Conservation (phyloP, 2,888 invertebrate genomes). For the Urechis unicinctus region DNA sequence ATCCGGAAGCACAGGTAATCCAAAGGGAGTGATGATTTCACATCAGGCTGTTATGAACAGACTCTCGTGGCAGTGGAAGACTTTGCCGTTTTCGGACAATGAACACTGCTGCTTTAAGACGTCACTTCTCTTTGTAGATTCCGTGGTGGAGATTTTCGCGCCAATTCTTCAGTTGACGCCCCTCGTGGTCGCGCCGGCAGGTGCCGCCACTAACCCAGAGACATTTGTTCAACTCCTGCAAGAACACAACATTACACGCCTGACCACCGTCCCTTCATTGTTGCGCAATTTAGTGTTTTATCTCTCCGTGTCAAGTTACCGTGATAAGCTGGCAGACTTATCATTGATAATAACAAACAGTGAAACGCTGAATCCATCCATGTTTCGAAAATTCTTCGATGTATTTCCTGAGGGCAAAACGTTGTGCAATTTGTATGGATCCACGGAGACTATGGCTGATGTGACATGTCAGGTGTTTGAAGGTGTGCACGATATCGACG, state of each 20-base stretch:
- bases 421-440: conserved; percentile 83
- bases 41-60: conserved; percentile 65
- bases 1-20: conserved; percentile 77
- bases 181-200: conserved; percentile 67
- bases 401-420: conserved; percentile 60
- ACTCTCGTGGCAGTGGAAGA: conserved; percentile 81
- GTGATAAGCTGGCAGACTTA: conserved; percentile 54
- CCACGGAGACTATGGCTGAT: conserved; percentile 86
- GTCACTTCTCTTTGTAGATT: conserved; percentile 82
- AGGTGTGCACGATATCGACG: conserved; percentile 41
- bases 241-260: conserved; percentile 52
- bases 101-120: conserved; percentile 77
- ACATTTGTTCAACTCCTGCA: conserved; percentile 64
- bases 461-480: conserved; percentile 71
- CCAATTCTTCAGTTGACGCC: conserved; percentile 69
- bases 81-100: conserved; percentile 69
- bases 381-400: conserved; percentile 69
- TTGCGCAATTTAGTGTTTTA: conserved; percentile 45
- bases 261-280: conserved; percentile 72
- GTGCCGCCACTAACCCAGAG: conserved; percentile 72
- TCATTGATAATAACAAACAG: conserved; percentile 82
- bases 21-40: conserved; percentile 77
- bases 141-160: conserved; percentile 80
- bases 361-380: conserved; percentile 65
- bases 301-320: conserved; percentile 3